Percentiles rank a stretch among this genome's conserved stretches.
Conservation (phyloP, 2,888 invertebrate genomes). For the Pemphredon lugubris region DNA sequence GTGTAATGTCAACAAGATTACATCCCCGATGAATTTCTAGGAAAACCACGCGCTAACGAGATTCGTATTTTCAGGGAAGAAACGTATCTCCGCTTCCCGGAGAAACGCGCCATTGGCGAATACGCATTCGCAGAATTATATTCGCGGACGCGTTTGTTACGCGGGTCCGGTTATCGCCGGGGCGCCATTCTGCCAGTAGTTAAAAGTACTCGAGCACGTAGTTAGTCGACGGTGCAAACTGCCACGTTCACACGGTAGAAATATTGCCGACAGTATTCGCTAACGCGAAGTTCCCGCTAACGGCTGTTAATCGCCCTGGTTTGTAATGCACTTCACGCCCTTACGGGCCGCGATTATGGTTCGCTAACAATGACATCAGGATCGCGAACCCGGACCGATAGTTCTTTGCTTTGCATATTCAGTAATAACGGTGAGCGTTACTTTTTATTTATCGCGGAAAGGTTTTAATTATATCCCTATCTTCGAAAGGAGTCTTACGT, state of each 20-base stretch:
- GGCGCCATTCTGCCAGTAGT: constrained; percentile 39
- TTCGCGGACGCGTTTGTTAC: constrained; percentile 48
- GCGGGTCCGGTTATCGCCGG: constrained; percentile 27
- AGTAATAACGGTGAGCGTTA: too few relatives aligned
- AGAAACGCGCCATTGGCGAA: constrained; percentile 19
- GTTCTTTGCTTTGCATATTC: too few relatives aligned
- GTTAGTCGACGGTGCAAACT: constrained; percentile 49
- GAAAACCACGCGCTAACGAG: too few relatives aligned
- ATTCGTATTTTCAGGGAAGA: too few relatives aligned
- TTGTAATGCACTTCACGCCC: neutral
- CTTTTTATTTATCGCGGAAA: too few relatives aligned
- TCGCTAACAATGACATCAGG: too few relatives aligned
- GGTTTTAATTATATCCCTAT: too few relatives aligned
- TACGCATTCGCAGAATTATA: constrained; percentile 48
- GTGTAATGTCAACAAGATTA: too few relatives aligned
- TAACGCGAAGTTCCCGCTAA: constrained; percentile 10
- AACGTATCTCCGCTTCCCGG: neutral
- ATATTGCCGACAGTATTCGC: constrained; percentile 28
- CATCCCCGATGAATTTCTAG: too few relatives aligned
- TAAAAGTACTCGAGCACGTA: constrained; percentile 50
- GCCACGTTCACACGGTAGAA: constrained; percentile 53
- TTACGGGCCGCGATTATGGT: too few relatives aligned
- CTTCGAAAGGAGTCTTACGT: too few relatives aligned
- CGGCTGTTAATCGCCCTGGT: neutral
- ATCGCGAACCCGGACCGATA: too few relatives aligned